Conservation (phyloP, 2,888 invertebrate genomes). For the Orthosia gothica region DNA sequence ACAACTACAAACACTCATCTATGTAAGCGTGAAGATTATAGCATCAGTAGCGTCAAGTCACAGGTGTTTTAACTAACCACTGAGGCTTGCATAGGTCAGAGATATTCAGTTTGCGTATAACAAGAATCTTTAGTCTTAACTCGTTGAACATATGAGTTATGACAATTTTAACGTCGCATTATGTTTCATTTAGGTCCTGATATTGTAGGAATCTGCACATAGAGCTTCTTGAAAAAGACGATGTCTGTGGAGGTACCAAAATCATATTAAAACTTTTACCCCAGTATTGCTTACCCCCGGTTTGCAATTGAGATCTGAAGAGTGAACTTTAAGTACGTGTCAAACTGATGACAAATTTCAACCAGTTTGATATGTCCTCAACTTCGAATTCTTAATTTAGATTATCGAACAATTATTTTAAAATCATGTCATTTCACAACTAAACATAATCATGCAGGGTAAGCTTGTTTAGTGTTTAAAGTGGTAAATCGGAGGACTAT, state of each 20-base stretch:
- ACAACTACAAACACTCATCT: slow-evolving; percentile 22
- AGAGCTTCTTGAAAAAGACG: background rate
- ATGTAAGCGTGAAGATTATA: slow-evolving; percentile 33
- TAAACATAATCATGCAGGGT: background rate
- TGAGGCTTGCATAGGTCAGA: slow-evolving; percentile 36
- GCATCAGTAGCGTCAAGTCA: slow-evolving; percentile 20
- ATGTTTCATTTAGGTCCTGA: background rate
- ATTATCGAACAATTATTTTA: no score
- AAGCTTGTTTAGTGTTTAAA: background rate
- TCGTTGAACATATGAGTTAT: background rate
- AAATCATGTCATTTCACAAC: background rate
- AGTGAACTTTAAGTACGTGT: no score
- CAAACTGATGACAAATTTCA: no score
- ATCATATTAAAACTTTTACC: no score
- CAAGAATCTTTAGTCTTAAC: background rate
- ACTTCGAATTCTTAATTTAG: no score
- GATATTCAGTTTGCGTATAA: background rate
- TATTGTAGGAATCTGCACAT: background rate
- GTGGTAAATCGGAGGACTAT: background rate
- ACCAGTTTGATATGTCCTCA: no score
- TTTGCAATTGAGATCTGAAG: no score
- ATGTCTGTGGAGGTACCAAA: no score
- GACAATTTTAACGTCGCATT: background rate
- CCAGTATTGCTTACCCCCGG: no score
- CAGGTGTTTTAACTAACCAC: slow-evolving; percentile 18